phyloP scores from a whole-genome alignment of 2,797 vertebrate genomes.

The Iguana delicatissima region DNA sequence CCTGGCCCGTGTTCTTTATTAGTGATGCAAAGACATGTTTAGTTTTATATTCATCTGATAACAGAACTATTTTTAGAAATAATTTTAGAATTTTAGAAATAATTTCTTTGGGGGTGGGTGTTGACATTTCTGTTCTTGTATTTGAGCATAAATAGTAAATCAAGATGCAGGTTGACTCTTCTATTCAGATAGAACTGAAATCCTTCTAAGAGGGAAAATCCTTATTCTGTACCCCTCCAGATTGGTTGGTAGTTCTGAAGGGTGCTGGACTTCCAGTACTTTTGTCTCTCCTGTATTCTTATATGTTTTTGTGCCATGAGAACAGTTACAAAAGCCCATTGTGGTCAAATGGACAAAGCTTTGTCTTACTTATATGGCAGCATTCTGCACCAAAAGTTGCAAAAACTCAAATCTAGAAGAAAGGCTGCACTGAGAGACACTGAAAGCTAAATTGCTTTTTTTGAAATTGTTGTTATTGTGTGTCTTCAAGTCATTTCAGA shows the following conservation, averaged over 20 bases:
- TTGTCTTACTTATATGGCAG: background rate
- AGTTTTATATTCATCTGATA: background rate
- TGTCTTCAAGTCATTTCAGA: too few species aligned
- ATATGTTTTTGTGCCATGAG: background rate
- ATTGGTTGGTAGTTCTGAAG: background rate
- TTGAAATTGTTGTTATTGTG: too few species aligned
- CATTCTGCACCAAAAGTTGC: background rate
- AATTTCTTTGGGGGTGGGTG: too few species aligned
- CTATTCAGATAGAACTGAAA: background rate
- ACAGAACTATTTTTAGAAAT: background rate
- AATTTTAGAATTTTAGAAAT: background rate
- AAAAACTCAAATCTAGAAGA: background rate
- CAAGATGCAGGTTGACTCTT: background rate
- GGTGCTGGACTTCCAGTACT: too few species aligned
- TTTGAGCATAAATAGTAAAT: background rate
- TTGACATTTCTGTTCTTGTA: background rate
- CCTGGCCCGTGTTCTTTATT: background rate
- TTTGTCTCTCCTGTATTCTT: background rate
- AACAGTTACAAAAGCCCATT: background rate
- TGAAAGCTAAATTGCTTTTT: background rate
- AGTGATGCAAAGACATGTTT: background rate
- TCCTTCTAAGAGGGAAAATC: background rate
- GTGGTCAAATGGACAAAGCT: background rate
- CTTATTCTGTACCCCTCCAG: background rate
- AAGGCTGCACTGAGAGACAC: fast-evolving